Percentiles rank a stretch among this genome's conserved stretches.
These are phyloP conservation scores for Acropora yongei DNA, from an alignment of 64 coral and sea anemone genomes.

Conservation along the genomic window DNA sequence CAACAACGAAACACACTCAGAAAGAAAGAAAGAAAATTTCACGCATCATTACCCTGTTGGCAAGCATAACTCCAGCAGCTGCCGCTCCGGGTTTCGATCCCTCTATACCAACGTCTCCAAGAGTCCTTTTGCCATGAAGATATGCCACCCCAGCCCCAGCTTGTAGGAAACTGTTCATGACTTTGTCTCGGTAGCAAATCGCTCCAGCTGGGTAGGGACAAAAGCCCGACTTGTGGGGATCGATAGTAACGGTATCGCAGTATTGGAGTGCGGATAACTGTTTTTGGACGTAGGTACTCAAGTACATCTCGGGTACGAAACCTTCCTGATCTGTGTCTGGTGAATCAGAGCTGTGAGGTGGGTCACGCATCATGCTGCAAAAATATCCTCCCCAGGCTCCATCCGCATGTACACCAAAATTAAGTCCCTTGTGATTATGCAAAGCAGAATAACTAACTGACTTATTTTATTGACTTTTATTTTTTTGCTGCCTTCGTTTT, in stretches of 20 bases:
- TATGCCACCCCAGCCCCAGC: constrained; percentile 63
- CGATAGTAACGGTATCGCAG: constrained; percentile 84
- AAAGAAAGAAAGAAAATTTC: not conserved
- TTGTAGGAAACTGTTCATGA: constrained; percentile 70
- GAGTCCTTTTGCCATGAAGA: constrained; percentile 58
- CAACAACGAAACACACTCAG: too few relatives aligned
- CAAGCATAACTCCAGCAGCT: constrained; percentile 69
- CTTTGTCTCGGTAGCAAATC: constrained; percentile 74
- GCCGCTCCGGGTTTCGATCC: constrained; percentile 91
- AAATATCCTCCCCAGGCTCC: constrained; percentile 93
- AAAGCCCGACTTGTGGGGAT: constrained; percentile 92
- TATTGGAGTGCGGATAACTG: constrained; percentile 56
- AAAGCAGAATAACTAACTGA: too few relatives aligned
- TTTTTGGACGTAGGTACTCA: constrained; percentile 58
- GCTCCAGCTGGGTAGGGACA: constrained; percentile 90
- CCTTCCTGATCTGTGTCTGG: not conserved
- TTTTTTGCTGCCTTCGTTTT: too few relatives aligned
- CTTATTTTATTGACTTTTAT: too few relatives aligned
- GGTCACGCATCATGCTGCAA: constrained; percentile 69
- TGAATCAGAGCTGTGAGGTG: not conserved
- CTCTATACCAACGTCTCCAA: constrained; percentile 83
- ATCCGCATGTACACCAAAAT: constrained; percentile 77
- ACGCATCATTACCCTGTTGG: constrained; percentile 70
- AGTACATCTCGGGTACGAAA: constrained; percentile 67
- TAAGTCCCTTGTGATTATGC: constrained; percentile 55